Evolutionary conservation across 2,888 invertebrate genomes (phyloP), one percentile per base, ranked within the genome.

Genomic region (Trissonchulus latispiculum): DNA sequence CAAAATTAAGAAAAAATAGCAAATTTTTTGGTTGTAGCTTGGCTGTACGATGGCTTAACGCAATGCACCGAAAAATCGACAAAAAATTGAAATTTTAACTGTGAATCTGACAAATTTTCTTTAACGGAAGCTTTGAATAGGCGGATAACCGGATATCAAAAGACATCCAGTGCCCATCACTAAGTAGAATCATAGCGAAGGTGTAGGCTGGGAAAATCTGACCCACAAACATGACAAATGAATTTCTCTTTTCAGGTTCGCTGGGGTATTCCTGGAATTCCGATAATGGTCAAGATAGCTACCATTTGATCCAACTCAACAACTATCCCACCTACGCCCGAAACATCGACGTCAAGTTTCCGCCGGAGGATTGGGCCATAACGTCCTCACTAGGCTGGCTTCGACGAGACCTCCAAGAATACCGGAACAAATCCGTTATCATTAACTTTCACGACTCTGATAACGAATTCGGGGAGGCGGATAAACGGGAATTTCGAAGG

Each of bases 261-360:
- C 32, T 72, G 36, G 68, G 68, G 2, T 75, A 75, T 59, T 74
- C 74, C 1, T 75, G 74, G 74, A 59, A 74, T 59, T 64, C 72
- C 18, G 74, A 74, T 33, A 36, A 36, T 2, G 69, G 23, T 33
- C 28, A 8, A 33, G 75, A 72, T 28, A 81, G 81, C 71, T 78
- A 78, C 32, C 79, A 78, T 62, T 76, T 80, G 15, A 77, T 81
- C 23, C 81, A 81, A 74, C 76, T 81, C 62, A 80, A 81, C 75
- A 81, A 81, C 74, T 78, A 80, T 32, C 77, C 81, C 0, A 81
- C 81, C 75, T 81, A 80, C 74, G 76, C 74, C 2, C 1, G 32
- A 33, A 31, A 15, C 8, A 29, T 71, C 33, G 35, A 69, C 15
- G 28, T 15, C 61, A 29, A 29, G 3, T 8, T 68, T n/a, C 69